Evolutionary conservation across 2,797 vertebrate species (phyloP), one percentile per base, ranked within the genome.

Genomic region (Cirrhinus mrigala): DNA sequence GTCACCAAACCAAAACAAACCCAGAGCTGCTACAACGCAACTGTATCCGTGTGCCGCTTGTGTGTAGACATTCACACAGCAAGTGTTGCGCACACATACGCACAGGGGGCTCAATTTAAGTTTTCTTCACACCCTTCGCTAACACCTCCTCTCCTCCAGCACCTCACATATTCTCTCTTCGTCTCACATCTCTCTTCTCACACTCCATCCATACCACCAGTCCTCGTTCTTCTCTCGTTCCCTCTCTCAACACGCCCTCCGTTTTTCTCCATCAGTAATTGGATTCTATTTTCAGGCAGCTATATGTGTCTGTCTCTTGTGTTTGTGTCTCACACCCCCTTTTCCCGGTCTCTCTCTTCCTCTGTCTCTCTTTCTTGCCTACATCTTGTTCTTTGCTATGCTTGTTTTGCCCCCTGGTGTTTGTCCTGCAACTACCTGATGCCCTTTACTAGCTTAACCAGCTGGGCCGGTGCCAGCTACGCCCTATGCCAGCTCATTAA

Each of bases 281-380:
- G 95, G 95, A 94, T 96, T 96, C 95, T 96, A 96, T 96, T 96
- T 96, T 93, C 92, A 91, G 94, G 92, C 91, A 60, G 88, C 94
- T 94, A 94, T 94, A 94, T 94, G 94, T 94, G 92, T 95, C 93
- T 91, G 86, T 95, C 94, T 95, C 94, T 92, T 93, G 94, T 94
- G 94, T 94, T 94, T 94, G 93, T 93, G 94, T 96, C 94, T 95
- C 92, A 83, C 94, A 94, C 92, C 93, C 94, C 90, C 89, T 88
- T 89, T 86, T 84, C 90, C 88, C 68, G 54, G 64, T 79, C 66
- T 87, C 70, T 83, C 80, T 83, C 73, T 79, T 52, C 79, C 66
- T 81, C 29, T 78, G 16, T 48, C 24, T 83, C 22, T 76, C 77
- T 75, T n/a, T 85, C 52, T 50, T 40, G 50, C 24, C 81, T 60